Evolutionary conservation across 37 sponge, comb jelly and placozoan genomes (phyloP).

Genomic region (Beroe ovata): DNA sequence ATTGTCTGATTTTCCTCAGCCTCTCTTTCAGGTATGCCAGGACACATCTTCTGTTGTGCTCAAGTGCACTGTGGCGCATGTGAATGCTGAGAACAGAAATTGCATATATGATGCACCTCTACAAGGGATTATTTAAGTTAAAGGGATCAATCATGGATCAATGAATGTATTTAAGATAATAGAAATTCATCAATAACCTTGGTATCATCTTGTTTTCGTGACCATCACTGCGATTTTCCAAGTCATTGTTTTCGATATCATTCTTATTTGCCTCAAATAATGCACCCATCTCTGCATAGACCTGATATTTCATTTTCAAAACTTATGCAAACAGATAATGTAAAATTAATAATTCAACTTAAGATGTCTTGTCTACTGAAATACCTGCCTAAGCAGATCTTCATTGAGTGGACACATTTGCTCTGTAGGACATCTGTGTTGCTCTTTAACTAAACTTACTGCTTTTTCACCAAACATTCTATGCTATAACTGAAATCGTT

Average conservation of each 20-base stretch:
- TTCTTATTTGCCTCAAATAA: conserved; percentile 58
- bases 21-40: conserved; percentile 46
- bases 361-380: too few relatives aligned
- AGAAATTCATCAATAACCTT: too few relatives aligned
- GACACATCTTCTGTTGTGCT: conserved; percentile 59
- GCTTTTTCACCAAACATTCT: conserved; percentile 55
- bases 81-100: conserved; percentile 9
- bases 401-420: conserved; percentile 26
- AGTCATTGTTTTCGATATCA: conserved; percentile 53
- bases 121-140: too few relatives aligned
- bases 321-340: too few relatives aligned
- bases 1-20: background rate
- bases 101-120: too few relatives aligned
- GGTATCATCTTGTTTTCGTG: conserved; percentile 39
- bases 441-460: conserved; percentile 7
- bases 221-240: background rate
- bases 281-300: conserved; percentile 54
- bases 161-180: too few relatives aligned
- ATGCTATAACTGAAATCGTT: too few relatives aligned
- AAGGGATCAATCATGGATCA: too few relatives aligned
- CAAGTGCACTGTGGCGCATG: conserved; percentile 48
- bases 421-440: conserved; percentile 5
- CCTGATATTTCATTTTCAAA: too few relatives aligned
- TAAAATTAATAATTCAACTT: too few relatives aligned
- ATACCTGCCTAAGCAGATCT: conserved; percentile 16